Conservation (phyloP, 1,140 invertebrate species). For the Halictus rubicundus region DNA sequence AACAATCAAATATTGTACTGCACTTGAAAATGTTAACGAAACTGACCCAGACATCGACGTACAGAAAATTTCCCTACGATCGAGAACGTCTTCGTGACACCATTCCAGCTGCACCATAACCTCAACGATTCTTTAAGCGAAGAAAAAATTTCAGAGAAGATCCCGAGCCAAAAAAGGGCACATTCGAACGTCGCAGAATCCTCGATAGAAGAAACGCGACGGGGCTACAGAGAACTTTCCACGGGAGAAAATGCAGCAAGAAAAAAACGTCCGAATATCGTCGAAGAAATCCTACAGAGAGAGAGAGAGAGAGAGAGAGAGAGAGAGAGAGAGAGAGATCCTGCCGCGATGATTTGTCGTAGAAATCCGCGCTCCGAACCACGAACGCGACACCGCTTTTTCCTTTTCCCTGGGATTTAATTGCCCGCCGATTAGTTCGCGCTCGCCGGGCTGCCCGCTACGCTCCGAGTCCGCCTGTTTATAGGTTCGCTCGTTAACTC, state of each 20-base stretch:
- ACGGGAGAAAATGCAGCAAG: background rate
- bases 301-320: background rate
- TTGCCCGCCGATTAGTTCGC: slow-evolving; percentile 27
- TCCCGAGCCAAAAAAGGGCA: too few species aligned
- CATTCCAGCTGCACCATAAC: too few species aligned
- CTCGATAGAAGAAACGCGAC: background rate
- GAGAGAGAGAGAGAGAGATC: background rate
- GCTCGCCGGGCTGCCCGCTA: background rate
- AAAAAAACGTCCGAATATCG: background rate
- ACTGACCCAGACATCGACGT: too few species aligned
- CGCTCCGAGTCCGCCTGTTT: background rate
- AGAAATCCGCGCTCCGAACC: background rate
- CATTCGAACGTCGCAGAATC: too few species aligned
- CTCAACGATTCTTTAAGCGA: too few species aligned
- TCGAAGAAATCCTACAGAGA: slow-evolving; percentile 5
- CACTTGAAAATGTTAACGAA: too few species aligned
- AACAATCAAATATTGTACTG: too few species aligned
- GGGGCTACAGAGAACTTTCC: background rate
- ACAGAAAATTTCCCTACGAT: too few species aligned
- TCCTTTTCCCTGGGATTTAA: slow-evolving; percentile 7
- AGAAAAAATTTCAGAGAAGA: too few species aligned
- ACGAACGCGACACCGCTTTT: slow-evolving; percentile 8
- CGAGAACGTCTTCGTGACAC: too few species aligned
- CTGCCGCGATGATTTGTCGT: slow-evolving; percentile 3
- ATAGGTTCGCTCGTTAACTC: slow-evolving; percentile 20